phyloP scores from a whole-genome alignment of 1,140 invertebrate species.

The Ceratoteleas bidentatus region DNA sequence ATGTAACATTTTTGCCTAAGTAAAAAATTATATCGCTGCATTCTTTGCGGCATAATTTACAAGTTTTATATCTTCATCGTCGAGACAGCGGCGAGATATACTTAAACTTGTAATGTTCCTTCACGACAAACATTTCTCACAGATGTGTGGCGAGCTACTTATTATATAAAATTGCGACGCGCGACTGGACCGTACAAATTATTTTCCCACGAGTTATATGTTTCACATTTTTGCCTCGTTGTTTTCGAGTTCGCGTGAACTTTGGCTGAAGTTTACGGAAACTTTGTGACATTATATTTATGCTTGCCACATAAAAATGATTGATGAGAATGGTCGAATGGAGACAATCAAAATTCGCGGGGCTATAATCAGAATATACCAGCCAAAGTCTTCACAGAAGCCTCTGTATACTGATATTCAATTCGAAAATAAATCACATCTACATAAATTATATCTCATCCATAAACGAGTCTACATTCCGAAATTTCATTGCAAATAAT shows the following conservation, averaged over 20 bases:
- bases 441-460: too few species aligned
- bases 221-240: constrained; percentile 9
- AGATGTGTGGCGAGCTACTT: constrained; percentile 38
- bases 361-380: background rate
- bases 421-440: too few species aligned
- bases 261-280: background rate
- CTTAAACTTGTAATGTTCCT: constrained; percentile 39
- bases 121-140: constrained; percentile 41
- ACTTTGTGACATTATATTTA: background rate
- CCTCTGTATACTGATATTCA: too few species aligned
- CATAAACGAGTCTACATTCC: too few species aligned
- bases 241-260: constrained; percentile 9
- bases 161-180: constrained; percentile 35
- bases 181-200: constrained; percentile 33
- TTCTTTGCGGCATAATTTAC: constrained; percentile 47
- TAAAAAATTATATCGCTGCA: constrained; percentile 57
- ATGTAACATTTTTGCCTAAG: constrained; percentile 47
- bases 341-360: background rate
- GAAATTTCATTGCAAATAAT: too few species aligned
- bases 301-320: background rate
- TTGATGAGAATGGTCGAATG: background rate
- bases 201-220: constrained; percentile 34
- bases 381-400: too few species aligned
- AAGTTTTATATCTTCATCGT: constrained; percentile 44
- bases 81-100: constrained; percentile 19